phyloP scores from a whole-genome alignment of 2,888 invertebrate species.

The Scaptomyza parva region DNA sequence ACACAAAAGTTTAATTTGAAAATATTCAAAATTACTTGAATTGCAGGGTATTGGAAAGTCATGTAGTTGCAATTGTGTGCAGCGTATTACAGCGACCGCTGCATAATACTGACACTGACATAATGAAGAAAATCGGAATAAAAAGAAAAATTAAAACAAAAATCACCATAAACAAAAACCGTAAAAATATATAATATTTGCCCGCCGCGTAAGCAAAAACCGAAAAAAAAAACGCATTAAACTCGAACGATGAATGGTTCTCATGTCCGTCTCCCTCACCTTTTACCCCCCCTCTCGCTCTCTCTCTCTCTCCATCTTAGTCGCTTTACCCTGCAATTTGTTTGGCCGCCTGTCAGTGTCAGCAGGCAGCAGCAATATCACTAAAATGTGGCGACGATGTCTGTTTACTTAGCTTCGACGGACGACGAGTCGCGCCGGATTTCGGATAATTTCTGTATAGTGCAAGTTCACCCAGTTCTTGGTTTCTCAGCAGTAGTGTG shows the following conservation, averaged over 20 bases:
- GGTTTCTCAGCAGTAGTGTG: neutral
- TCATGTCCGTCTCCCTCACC: constrained; percentile 1
- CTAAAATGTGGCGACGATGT: constrained; percentile 66
- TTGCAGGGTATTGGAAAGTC: constrained; percentile 4
- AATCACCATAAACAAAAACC: constrained; percentile 17
- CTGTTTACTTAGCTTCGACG: constrained; percentile 54
- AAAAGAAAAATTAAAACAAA: constrained; percentile 15
- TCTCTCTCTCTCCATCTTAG: neutral
- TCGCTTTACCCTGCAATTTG: constrained; percentile 61
- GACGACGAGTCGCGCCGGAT: constrained; percentile 40
- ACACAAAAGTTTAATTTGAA: neutral
- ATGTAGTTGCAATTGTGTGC: neutral
- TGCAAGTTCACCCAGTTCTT: constrained; percentile 48
- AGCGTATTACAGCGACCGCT: constrained; percentile 34
- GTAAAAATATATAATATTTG: constrained; percentile 20
- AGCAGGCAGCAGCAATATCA: constrained; percentile 4
- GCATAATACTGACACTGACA: constrained; percentile 61
- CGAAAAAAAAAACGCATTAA: constrained; percentile 26
- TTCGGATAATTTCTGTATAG: constrained; percentile 35
- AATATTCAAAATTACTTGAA: too few relatives aligned
- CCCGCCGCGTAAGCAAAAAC: constrained; percentile 39
- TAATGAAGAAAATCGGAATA: constrained; percentile 43
- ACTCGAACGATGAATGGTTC: constrained; percentile 57
- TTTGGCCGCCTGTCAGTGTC: constrained; percentile 76
- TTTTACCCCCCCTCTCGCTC: too few relatives aligned